Percentiles rank a stretch among this genome's conserved stretches.
phyloP scores from a whole-genome alignment of 2,797 vertebrate genomes.

The Cephalopachus bancanus region DNA sequence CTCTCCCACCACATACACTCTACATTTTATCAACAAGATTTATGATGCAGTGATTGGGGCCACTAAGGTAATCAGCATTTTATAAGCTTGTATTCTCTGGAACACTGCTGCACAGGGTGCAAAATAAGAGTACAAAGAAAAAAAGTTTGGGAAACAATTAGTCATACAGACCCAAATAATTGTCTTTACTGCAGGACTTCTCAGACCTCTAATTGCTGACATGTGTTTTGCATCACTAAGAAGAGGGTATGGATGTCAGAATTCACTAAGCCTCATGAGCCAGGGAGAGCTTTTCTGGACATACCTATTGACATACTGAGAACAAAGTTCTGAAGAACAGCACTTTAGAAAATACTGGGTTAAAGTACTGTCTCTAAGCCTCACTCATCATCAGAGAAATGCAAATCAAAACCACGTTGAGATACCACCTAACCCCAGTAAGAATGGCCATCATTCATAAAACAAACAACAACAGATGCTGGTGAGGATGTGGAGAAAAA shows the following conservation, averaged over 20 bases:
- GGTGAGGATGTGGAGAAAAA: too few relatives aligned
- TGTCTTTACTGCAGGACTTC: neutral
- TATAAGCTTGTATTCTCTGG: neutral
- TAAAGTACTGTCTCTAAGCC: neutral
- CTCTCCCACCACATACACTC: neutral
- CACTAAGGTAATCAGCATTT: neutral
- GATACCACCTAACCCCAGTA: too few relatives aligned
- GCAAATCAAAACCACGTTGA: too few relatives aligned
- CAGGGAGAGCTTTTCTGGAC: neutral
- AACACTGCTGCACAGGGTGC: neutral
- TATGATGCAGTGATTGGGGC: neutral
- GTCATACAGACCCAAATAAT: neutral
- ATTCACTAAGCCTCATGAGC: neutral
- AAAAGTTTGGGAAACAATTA: neutral
- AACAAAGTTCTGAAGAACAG: neutral
- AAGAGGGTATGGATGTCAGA: neutral
- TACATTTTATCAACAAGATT: conserved; percentile 30
- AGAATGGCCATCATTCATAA: too few relatives aligned
- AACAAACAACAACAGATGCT: too few relatives aligned
- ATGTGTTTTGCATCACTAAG: neutral
- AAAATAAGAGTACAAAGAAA: conserved; percentile 40
- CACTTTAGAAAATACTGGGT: neutral
- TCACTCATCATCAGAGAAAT: too few relatives aligned
- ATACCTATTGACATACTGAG: neutral
- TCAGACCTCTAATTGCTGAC: neutral